Evolutionary conservation across 2,797 vertebrate species (phyloP).

Genomic region (Pseudochromis fuscus): DNA sequence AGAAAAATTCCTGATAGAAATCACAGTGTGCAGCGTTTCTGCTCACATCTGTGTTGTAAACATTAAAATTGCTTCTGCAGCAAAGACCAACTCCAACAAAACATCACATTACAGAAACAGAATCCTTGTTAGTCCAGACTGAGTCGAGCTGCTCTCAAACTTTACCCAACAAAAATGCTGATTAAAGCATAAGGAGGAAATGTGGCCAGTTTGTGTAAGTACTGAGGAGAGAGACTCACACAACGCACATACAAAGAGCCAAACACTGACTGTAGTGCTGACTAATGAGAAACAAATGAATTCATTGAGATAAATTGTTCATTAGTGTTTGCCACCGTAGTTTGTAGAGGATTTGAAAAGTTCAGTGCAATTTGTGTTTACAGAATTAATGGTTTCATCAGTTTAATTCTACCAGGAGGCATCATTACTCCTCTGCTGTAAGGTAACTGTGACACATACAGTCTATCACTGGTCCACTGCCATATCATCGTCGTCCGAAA

Average conservation of each 20-base stretch:
- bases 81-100: slow-evolving; percentile 42
- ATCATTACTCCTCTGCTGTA: slow-evolving; percentile 69
- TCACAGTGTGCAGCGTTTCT: slow-evolving; percentile 17
- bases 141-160: slow-evolving; percentile 36
- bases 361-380: slow-evolving; percentile 82
- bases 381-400: slow-evolving; percentile 82
- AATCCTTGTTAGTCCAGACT: slow-evolving; percentile 48
- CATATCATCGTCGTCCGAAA: slow-evolving; percentile 32
- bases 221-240: slow-evolving; percentile 60
- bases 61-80: slow-evolving; percentile 16
- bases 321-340: slow-evolving; percentile 74
- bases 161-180: slow-evolving; percentile 59
- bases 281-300: slow-evolving; percentile 83
- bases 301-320: slow-evolving; percentile 85
- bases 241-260: slow-evolving; percentile 57
- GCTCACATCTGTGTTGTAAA: slow-evolving; percentile 13
- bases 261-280: slow-evolving; percentile 71
- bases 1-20: slow-evolving; percentile 26
- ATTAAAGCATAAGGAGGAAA: slow-evolving; percentile 65
- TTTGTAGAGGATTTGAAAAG: slow-evolving; percentile 83
- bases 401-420: slow-evolving; percentile 75
- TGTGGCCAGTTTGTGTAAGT: slow-evolving; percentile 55
- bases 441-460: slow-evolving; percentile 65
- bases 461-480: slow-evolving; percentile 52
- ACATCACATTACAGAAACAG: slow-evolving; percentile 48